Evolutionary conservation across 2,113 vertebrate genomes (phyloP), one percentile per base, ranked within the genome.

Genomic region (Colistium nudipinnis): DNA sequence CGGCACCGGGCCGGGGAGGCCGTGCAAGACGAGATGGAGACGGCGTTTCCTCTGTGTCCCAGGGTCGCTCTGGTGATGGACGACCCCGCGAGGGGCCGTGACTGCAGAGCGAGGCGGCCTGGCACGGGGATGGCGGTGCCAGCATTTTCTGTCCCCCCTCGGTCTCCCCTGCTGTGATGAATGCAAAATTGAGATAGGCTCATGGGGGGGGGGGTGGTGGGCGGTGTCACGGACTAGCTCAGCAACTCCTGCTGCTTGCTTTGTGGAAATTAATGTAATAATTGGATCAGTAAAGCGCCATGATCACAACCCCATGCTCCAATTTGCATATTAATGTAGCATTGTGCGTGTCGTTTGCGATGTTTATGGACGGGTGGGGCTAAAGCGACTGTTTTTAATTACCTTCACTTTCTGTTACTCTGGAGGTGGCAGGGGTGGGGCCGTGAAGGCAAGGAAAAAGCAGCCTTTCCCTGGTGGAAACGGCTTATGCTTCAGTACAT

Each of bases 281-380:
- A 92, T 77, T 78, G 83, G 82, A 90, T 88, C 76, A 84, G 87
- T 80, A 87, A 84, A 87, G 82, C 54, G 20, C 53, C 5, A 74
- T 75, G 87, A 90, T 91, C 76, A 54, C 85, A 74, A 74, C 83
- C 70, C 70, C 71, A 35, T n/a, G 64, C 79, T 74, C 38, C 84
- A 87, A 90, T 93, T 93, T 91, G 83, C 92, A 92, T 92, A 89
- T 89, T 92, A 92, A 93, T 92, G 88, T 79, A 19, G 70, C 64
- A 66, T 48, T 45, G 67, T 78, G 80, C 53, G 69, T 80, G 56
- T 71, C 24, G 82, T 51, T 59, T 81, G 84, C 74, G 36, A 72
- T 87, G 83, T 87, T 90, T 91, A 78, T 83, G 73, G 76, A 75
- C 31, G 43, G 62, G 74, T 81, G 72, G 68, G 74, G 78, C 63